Evolutionary conservation across 2,888 invertebrate species (phyloP), one percentile per base, ranked within the genome.

Genomic region (Noctua pronuba): DNA sequence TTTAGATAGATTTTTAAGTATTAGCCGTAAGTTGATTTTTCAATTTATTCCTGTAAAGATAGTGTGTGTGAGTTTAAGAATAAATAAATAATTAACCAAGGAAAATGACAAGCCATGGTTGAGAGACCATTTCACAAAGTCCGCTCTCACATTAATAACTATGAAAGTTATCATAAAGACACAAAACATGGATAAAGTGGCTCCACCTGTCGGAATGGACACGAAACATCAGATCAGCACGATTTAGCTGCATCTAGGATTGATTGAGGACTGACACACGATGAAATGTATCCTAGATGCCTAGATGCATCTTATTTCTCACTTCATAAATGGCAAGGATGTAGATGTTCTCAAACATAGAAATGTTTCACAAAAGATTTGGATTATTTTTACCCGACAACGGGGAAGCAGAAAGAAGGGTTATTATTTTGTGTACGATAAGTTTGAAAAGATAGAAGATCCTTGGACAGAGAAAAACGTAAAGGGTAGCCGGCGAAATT

Each of bases 201-300:
- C 64, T 71, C 78, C 72, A 49, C 66, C 79, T 70, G 86, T 86
- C 79, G 31, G 21, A 21, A 38, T 13, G 24, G 28, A 73, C 79
- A 86, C 66, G 86, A 83, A 83, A 13, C 49, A 52, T 86, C 75
- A 85, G 68, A 64, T 44, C 84, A 58, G 46, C 78, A 73, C 72
- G 78, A 83, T 68, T 60, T 71, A 58, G 21, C 46, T 16, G 8
- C 41, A 49, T 31, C 16, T 69, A 41, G 4, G 69, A 83, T 72
- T 83, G 83, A 86, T 65, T 60, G 68, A 83, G 21, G 4, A 58
- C 74, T 68, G 80, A 73, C 82, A 35, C 11, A 46, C 31, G 16
- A 28, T 84, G 52, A 55, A 60, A 85, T 62, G 55, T 72, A 71
- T 28, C 8, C 28, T 49, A 55, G 49, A 77, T 31, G 11, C 8